These are phyloP conservation scores for Heteromyza rotundicornis DNA, from an alignment of 2,888 invertebrate genomes.

Conservation along the genomic window DNA sequence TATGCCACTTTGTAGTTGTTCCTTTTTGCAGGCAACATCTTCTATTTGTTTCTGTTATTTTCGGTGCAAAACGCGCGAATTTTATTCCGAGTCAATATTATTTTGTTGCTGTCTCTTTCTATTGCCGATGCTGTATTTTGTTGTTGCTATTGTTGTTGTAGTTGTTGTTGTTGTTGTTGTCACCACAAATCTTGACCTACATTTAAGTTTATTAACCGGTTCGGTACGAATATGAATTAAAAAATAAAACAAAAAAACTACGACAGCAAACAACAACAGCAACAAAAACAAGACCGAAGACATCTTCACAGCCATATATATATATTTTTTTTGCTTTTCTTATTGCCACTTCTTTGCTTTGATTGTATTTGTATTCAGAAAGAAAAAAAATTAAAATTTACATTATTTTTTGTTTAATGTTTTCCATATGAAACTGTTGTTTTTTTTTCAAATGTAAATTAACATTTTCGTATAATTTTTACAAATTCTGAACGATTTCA, in stretches of 20 bases:
- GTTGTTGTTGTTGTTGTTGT: slow-evolving; percentile 37
- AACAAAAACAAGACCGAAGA: not conserved
- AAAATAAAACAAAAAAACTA: slow-evolving; percentile 20
- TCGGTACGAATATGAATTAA: slow-evolving; percentile 38
- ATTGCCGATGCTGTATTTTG: slow-evolving; percentile 7
- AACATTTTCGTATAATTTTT: not conserved
- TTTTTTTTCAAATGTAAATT: not conserved
- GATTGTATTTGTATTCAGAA: not conserved
- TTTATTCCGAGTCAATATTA: too few relatives aligned
- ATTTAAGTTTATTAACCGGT: slow-evolving; percentile 59
- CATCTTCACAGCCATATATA: not conserved
- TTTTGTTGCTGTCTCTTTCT: slow-evolving; percentile 5
- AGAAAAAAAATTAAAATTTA: not conserved
- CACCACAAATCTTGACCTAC: slow-evolving; percentile 59
- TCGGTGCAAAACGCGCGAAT: not conserved
- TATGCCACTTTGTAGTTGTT: too few relatives aligned
- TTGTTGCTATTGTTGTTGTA: slow-evolving; percentile 7
- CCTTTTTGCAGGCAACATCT: too few relatives aligned
- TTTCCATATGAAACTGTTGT: not conserved
- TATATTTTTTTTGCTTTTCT: not conserved
- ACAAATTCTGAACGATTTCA: too few relatives aligned
- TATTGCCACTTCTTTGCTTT: slow-evolving; percentile 8
- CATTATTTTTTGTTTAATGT: not conserved
- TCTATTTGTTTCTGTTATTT: not conserved
- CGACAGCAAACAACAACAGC: not conserved